Evolutionary conservation across 2,113 vertebrate species (phyloP), one percentile per base, ranked within the genome.

Genomic region (Tyto alba): DNA sequence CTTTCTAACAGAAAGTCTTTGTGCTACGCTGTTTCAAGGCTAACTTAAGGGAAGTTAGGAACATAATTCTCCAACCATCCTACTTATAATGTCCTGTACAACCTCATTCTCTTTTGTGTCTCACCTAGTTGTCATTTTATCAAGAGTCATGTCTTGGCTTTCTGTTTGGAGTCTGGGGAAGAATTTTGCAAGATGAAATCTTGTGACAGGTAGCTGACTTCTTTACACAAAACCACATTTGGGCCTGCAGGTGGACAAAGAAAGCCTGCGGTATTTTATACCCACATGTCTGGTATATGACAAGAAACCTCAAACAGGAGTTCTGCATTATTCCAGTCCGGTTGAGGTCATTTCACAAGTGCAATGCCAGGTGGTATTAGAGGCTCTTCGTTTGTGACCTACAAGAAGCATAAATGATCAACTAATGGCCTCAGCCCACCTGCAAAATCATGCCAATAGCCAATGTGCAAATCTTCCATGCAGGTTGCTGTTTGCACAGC

Each of bases 391-490:
- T 2, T 3, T n/a, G 36, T 34, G 47, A 48, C 29, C 55, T 66
- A 13, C 36, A 7, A 30, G 57, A 52, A 59, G 36, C 19, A 36
- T 15, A 27, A 59, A 53, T 0, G 1, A 26, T 22, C 14, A 8
- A 6, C 32, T 22, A 1, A 32, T 4, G 36, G 17, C 12, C 32
- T 74, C 22, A n/a, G 40, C 48, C 11, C 12, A 11, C 19, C 60
- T 1, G 3, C 18, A 40, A 17, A 40, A 16, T 4, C 34, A 19
- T 0, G 11, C 3, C 4, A 20, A 2, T 8, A 45, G n/a, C 20
- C 32, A 6, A 0, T 0, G 6, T 18, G 50, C 16, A 16, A 36
- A 5, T 29, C 16, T 23, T 52, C 14, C 2, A 0, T 6, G 26
- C 21, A 32, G 68, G 52, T 6, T 1, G 19, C n/a, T 8, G 9